Base-by-base conservation (phyloP, 2,113 vertebrate genomes). In the Saguinus midas region DNA sequence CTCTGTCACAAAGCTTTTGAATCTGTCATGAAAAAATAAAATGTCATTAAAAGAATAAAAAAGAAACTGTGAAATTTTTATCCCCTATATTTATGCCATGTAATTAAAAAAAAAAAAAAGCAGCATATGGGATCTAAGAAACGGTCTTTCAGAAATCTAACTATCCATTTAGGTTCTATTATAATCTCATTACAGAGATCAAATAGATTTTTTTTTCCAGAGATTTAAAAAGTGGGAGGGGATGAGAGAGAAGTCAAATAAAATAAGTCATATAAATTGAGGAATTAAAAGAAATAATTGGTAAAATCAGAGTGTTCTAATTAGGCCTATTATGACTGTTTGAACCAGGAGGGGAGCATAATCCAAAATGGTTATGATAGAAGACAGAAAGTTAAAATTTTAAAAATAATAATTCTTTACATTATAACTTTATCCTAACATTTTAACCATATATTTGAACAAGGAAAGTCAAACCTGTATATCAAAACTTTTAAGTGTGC, bases 1-100 rank as follows among this genome's bases (percentile, higher is more conserved):
- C 99, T 4, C 99, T 98, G 98, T 99, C 99, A 96, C 99, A 99
- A 84, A 99, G 98, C 97, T 99, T 99, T 98, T 99, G 99, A 92
- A 99, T 99, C 99, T 99, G 98, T 64, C 58, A 94, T 3, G 2
- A 40, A 1, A 95, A 82, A n/a, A 92, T 10, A 20, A 81, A 50
- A 88, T 1, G 0, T 35, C 4, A 75, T 61, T 90, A 93, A 32
- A 1, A 75, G 21, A 61, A 92, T 45, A 14, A 93, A 82, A 81
- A 91, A 68, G 45, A 90, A 83, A 70, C 18, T 20, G 29, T 43
- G 2, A 91, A 37, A 29, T 32, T 87, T 55, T 80, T 80, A n/a
- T 80, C 8, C 13, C 9, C 20, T 10, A 82, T 93, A 94, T 20
- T 85, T 96, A 73, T 37, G 55, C 25, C 50, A 85, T 48, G 0